Evolutionary conservation across 2,113 vertebrate species (phyloP).

Genomic region (Gallinago media): DNA sequence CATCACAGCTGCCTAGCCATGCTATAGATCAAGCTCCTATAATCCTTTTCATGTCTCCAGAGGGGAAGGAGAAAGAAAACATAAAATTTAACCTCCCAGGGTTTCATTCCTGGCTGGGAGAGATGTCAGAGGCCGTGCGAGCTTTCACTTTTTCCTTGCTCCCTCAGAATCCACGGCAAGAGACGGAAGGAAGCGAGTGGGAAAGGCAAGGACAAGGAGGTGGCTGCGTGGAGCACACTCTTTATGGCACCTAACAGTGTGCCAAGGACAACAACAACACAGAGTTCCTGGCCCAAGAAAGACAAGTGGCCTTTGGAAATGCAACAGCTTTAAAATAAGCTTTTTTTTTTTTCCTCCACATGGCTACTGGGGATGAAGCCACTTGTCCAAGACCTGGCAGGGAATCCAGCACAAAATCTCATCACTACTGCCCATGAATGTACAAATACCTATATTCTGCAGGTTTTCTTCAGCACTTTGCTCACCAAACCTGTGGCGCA

Average conservation of each 20-base stretch:
- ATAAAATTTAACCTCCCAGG: not conserved
- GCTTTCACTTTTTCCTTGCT: not conserved
- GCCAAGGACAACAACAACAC: not conserved
- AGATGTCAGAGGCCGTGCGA: not conserved
- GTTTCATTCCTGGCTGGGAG: not conserved
- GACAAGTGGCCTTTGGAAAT: not conserved
- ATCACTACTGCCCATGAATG: rapidly evolving
- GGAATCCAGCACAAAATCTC: not conserved
- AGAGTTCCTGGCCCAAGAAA: not conserved
- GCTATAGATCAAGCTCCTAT: slow-evolving; percentile 34
- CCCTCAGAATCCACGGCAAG: not conserved
- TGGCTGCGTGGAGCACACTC: rapidly evolving
- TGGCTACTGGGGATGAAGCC: not conserved
- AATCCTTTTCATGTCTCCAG: slow-evolving; percentile 33
- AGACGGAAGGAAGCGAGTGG: not conserved
- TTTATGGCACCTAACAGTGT: not conserved
- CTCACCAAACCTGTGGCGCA: not conserved
- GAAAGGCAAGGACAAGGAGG: not conserved
- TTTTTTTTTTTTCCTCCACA: not conserved
- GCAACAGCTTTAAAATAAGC: not conserved
- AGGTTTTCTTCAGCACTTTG: not conserved
- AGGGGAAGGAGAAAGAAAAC: not conserved
- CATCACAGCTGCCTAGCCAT: slow-evolving; percentile 34
- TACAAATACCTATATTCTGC: rapidly evolving
- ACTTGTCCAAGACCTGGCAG: not conserved